phyloP scores from a whole-genome alignment of 2,888 invertebrate genomes.

The Tachina fera region DNA sequence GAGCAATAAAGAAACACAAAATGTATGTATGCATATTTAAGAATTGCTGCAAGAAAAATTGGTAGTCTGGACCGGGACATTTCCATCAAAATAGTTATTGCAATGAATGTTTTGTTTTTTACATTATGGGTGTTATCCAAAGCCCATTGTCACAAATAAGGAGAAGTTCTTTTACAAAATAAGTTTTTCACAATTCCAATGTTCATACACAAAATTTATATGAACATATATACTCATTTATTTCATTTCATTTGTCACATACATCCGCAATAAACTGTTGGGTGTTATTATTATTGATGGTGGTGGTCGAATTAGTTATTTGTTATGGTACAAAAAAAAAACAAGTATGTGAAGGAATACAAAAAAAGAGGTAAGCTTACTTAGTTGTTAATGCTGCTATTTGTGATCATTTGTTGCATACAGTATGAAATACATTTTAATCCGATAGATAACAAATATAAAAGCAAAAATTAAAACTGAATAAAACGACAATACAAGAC shows the following conservation, averaged over 20 bases:
- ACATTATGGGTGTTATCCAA: too few species aligned
- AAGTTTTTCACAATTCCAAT: too few species aligned
- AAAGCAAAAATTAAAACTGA: conserved; percentile 19
- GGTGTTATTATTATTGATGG: conserved; percentile 9
- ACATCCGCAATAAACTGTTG: background rate
- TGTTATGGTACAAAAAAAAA: background rate
- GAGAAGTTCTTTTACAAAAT: too few species aligned
- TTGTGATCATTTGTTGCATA: conserved; percentile 45
- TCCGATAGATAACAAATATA: conserved; percentile 59
- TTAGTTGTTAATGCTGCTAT: conserved; percentile 23
- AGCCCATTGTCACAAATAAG: too few species aligned
- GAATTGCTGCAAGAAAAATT: too few species aligned
- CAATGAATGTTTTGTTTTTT: too few species aligned
- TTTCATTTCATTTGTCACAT: background rate
- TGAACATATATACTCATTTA: too few species aligned
- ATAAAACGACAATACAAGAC: conserved; percentile 28
- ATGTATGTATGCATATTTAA: too few species aligned
- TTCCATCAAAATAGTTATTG: too few species aligned
- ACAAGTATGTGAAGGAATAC: conserved; percentile 12
- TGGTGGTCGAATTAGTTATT: conserved; percentile 1
- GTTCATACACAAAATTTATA: too few species aligned
- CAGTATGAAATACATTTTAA: conserved; percentile 51
- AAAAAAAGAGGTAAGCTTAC: conserved; percentile 14
- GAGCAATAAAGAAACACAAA: too few species aligned
- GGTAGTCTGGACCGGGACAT: too few species aligned